A percentile compares a stretch with the other conserved stretches of the same genome.
Evolutionary conservation across 2,113 vertebrate genomes (phyloP).

Genomic region (Heliornis fulica): DNA sequence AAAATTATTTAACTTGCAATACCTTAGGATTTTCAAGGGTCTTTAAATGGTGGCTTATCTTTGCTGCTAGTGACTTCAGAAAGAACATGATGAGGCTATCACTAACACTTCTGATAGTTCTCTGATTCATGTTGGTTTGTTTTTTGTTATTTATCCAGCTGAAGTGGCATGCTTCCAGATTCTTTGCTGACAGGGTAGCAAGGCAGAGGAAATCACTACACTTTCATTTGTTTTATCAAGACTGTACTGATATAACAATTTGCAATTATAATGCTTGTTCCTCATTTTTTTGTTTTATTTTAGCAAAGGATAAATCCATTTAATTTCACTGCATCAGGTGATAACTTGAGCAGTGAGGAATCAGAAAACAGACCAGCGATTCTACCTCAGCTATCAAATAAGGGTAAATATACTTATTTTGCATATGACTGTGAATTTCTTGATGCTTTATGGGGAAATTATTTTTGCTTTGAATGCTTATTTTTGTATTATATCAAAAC

Average conservation of each 20-base stretch:
- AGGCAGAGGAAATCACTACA: neutral
- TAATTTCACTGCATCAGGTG: conserved; percentile 66
- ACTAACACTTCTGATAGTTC: neutral
- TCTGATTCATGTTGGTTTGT: neutral
- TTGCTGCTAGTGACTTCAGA: neutral
- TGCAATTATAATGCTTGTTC: neutral
- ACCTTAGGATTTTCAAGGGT: neutral
- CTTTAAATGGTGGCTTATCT: neutral
- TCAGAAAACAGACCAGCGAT: conserved; percentile 31
- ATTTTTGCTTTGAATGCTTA: neutral
- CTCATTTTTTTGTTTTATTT: neutral
- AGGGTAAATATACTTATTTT: conserved; percentile 69
- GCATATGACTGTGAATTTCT: neutral
- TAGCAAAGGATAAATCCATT: conserved; percentile 89
- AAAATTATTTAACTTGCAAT: neutral
- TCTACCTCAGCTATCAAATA: conserved; percentile 58
- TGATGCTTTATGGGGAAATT: neutral
- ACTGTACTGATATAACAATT: neutral
- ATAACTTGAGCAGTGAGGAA: conserved; percentile 36
- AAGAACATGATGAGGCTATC: neutral
- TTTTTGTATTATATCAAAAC: neutral
- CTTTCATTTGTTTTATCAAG: neutral
- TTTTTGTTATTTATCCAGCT: neutral
- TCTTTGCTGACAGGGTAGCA: neutral
- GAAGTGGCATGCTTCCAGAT: neutral